Evolutionary conservation across 1,140 invertebrate species (phyloP), one percentile per base, ranked within the genome.

Genomic region (Apolygus lucorum): DNA sequence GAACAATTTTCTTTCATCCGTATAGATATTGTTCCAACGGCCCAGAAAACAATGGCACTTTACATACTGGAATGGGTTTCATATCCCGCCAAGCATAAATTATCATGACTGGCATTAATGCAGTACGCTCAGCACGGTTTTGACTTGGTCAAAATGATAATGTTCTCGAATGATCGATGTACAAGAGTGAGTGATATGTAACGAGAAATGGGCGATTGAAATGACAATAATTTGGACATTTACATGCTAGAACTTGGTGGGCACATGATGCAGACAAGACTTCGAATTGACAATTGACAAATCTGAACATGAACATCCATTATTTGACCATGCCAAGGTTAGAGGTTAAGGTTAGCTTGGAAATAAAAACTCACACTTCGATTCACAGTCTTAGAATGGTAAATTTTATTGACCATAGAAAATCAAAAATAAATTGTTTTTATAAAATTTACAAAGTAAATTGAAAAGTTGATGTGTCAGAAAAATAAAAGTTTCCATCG

Each of bases 401-500:
- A 72, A 68, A 69, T 72, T 74, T 74, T 73, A 73, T 74, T 74
- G 72, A 72, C 70, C 68, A 73, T 72, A 71, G 68, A 74, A 73
- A 74, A 73, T 49, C 52, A 27, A 70, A 71, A 66, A 70, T 68
- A 72, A 28, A 59, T 70, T 24, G 67, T 66, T 66, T 63, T 63
- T 66, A 66, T 29, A 66, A 66, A 66, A 66, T 67, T 67, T 70
- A 70, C 69, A 70, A 70, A 67, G 65, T 59, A 59, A n/a, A 4
- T 29, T 66, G 64, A 34, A 34, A 25, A 22, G 21, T 63, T 14
- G 62, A 34, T 42, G n/a, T 29, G 27, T 28, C 64, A 66, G 64
- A 22, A 59, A 59, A 59, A 4, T 59, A 17, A 17, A 42, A 8
- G 4, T 4, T 42, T 42, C 34, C 17, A 42, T 17, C 17, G 17